Evolutionary conservation across 2,113 vertebrate species (phyloP).

Genomic region (Tyto alba): DNA sequence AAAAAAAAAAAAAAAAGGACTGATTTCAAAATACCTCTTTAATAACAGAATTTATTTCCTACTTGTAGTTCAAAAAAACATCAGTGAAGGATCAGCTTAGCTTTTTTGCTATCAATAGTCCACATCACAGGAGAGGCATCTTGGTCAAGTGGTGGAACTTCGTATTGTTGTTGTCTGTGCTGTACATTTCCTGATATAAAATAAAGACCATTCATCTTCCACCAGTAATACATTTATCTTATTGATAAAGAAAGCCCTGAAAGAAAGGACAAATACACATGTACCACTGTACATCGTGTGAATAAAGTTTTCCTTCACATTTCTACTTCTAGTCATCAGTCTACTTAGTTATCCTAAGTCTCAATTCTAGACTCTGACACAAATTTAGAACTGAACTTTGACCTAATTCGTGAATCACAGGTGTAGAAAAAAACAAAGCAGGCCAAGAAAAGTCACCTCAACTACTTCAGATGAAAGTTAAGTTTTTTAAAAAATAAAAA

Average conservation of each 20-base stretch:
- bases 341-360: not conserved
- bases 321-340: not conserved
- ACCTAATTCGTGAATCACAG: not conserved
- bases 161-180: not conserved
- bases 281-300: not conserved
- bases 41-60: not conserved
- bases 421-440: not conserved
- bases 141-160: not conserved
- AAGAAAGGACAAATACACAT: not conserved
- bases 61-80: not conserved
- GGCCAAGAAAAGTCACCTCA: not conserved
- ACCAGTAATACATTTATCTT: not conserved
- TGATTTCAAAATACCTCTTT: not conserved
- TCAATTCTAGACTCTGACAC: not conserved
- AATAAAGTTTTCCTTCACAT: not conserved
- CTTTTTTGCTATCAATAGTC: not conserved
- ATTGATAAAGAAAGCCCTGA: not conserved
- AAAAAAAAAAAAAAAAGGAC: rapidly evolving
- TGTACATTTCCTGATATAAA: not conserved
- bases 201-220: not conserved
- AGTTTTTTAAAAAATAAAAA: not conserved
- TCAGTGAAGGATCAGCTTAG: not conserved
- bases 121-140: not conserved
- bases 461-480: not conserved
- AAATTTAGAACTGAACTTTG: not conserved